Evolutionary conservation across 23 tunicate genomes (phyloP).

Genomic region (Clavelina lepadiformis): DNA sequence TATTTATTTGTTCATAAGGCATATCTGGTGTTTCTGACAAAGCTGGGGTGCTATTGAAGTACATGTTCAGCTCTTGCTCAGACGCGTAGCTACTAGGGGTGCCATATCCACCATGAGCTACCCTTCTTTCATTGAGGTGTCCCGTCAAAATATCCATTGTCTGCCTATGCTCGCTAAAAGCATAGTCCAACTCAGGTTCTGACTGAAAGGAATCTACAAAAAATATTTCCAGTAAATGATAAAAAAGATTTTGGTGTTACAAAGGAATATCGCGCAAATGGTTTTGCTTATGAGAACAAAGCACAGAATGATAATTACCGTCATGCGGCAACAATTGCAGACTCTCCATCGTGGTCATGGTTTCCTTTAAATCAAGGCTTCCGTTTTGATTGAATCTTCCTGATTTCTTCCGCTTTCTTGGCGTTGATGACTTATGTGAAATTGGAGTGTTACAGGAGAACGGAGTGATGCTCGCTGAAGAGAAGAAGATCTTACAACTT

Average conservation of each 20-base stretch:
- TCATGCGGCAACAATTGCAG: background rate
- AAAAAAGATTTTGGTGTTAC: background rate
- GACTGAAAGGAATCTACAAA: constrained; percentile 37
- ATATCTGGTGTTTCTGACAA: background rate
- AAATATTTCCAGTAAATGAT: background rate
- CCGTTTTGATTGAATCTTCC: background rate
- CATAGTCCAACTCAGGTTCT: constrained; percentile 50
- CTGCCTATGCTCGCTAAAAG: constrained; percentile 12
- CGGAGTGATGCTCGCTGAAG: too few relatives aligned
- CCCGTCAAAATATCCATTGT: constrained; percentile 55
- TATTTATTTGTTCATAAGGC: background rate
- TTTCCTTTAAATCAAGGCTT: background rate
- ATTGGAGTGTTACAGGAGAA: background rate
- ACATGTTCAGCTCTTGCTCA: constrained; percentile 54
- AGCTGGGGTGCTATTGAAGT: constrained; percentile 31
- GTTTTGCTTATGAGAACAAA: background rate
- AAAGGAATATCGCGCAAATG: background rate
- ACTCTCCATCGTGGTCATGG: background rate
- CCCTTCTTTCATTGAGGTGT: constrained; percentile 30
- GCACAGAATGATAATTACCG: background rate
- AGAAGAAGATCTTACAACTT: too few relatives aligned
- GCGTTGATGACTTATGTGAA: background rate
- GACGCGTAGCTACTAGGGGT: constrained; percentile 70
- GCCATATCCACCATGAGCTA: constrained; percentile 54
- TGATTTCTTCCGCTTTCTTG: background rate